Conservation (phyloP, 2,888 invertebrate species). For the Micropterix aruncella region DNA sequence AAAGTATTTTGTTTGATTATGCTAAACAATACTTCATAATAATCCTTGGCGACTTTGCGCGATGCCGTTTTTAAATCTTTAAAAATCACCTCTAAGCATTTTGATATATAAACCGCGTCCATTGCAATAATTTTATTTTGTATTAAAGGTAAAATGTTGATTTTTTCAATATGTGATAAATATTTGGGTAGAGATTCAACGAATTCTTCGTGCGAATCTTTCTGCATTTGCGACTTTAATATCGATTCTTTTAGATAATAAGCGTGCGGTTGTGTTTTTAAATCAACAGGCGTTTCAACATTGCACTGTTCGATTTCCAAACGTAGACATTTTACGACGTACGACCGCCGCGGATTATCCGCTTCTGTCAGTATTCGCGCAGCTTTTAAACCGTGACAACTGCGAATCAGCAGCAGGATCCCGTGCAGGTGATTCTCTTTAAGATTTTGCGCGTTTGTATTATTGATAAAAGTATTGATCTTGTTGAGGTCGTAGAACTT, state of each 20-base stretch:
- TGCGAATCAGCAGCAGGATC: conserved; percentile 6
- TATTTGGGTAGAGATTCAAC: not conserved
- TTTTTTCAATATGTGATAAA: not conserved
- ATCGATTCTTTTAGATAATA: not conserved
- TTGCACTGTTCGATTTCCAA: conserved; percentile 9
- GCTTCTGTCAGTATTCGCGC: too few species aligned
- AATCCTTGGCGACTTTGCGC: too few species aligned
- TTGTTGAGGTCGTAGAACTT: conserved; percentile 28
- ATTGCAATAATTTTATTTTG: too few species aligned
- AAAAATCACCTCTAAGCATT: too few species aligned
- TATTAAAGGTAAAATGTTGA: not conserved
- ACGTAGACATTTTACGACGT: conserved; percentile 5
- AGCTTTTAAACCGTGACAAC: too few species aligned
- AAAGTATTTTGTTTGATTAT: too few species aligned
- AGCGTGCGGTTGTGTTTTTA: not conserved
- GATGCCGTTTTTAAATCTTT: too few species aligned
- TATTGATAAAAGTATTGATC: too few species aligned
- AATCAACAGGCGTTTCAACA: too few species aligned
- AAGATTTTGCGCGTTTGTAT: too few species aligned
- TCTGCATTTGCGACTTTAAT: not conserved
- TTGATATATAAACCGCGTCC: too few species aligned
- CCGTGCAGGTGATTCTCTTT: conserved; percentile 10
- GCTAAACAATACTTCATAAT: too few species aligned
- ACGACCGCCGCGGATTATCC: conserved; percentile 8
- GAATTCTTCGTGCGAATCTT: not conserved